Evolutionary conservation across 1,140 invertebrate species (phyloP).

Genomic region (Aradophagus sp.): DNA sequence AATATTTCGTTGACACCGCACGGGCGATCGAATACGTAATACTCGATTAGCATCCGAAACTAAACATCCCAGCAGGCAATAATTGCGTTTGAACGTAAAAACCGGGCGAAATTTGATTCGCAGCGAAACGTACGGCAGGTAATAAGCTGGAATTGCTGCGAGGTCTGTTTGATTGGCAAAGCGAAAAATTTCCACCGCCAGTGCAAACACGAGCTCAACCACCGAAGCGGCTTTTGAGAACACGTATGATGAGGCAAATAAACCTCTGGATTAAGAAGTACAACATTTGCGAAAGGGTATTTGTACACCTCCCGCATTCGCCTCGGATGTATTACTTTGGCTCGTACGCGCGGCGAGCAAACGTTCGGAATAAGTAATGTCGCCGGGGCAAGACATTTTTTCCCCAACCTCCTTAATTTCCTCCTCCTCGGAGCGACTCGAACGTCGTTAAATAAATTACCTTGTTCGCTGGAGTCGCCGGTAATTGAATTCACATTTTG

Average conservation of each 20-base stretch:
- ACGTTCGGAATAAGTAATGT: slow-evolving; percentile 31
- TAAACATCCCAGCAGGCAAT: too few relatives aligned
- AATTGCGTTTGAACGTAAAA: too few relatives aligned
- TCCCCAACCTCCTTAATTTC: too few relatives aligned
- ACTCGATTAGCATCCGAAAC: too few relatives aligned
- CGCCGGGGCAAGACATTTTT: slow-evolving; percentile 8
- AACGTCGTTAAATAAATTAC: too few relatives aligned
- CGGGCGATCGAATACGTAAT: too few relatives aligned
- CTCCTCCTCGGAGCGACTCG: too few relatives aligned
- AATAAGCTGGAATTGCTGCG: slow-evolving; percentile 1
- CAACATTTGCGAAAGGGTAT: slow-evolving; percentile 39
- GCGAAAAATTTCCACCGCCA: slow-evolving; percentile 20
- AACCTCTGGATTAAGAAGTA: slow-evolving; percentile 45
- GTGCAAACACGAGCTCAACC: slow-evolving; percentile 20
- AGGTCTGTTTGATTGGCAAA: slow-evolving; percentile 30
- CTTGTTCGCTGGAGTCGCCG: too few relatives aligned
- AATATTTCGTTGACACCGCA: too few relatives aligned
- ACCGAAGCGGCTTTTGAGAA: slow-evolving; percentile 28
- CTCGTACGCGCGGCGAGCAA: slow-evolving; percentile 23
- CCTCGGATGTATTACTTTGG: slow-evolving; percentile 34
- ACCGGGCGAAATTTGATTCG: too few relatives aligned
- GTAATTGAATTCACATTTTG: too few relatives aligned
- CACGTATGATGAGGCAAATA: slow-evolving; percentile 36
- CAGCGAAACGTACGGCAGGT: too few relatives aligned
- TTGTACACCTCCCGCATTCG: slow-evolving; percentile 38